A percentile compares a stretch with the other conserved stretches of the same genome.
Conservation (phyloP, 2,113 vertebrate species). For the Nesoenas mayeri region DNA sequence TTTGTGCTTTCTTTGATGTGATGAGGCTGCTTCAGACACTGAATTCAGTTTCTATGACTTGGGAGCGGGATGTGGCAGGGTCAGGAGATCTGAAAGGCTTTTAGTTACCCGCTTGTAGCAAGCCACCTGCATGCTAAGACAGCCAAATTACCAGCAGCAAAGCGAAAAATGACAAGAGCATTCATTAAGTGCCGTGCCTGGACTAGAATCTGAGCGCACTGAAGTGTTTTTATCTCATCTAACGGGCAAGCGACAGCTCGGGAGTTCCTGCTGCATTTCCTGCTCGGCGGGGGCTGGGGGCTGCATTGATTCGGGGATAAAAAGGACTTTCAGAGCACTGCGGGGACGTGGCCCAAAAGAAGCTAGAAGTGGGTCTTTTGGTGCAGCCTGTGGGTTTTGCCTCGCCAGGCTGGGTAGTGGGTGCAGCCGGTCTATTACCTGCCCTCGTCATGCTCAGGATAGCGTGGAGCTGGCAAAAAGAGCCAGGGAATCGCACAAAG, state of each 20-base stretch:
- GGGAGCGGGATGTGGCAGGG: conserved; percentile 36
- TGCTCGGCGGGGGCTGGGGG: conserved; percentile 24
- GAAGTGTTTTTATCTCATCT: conserved; percentile 63
- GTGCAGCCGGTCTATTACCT: not conserved
- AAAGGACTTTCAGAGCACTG: conserved; percentile 55
- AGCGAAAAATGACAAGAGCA: conserved; percentile 67
- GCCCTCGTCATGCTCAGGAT: not conserved
- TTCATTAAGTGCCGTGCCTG: conserved; percentile 61
- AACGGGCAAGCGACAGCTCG: not conserved
- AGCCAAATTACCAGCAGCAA: conserved; percentile 66
- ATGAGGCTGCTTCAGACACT: not conserved
- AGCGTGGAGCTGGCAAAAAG: not conserved
- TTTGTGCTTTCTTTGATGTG: not conserved
- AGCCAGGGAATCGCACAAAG: not conserved
- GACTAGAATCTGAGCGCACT: conserved; percentile 36
- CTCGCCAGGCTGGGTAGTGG: not conserved
- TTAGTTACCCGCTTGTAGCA: conserved; percentile 47
- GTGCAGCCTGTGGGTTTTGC: not conserved
- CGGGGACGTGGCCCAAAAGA: not conserved
- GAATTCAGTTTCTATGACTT: conserved; percentile 18
- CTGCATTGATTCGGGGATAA: conserved; percentile 55
- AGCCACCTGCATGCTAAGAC: conserved; percentile 57
- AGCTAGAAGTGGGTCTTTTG: not conserved
- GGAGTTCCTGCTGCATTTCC: conserved; percentile 63
- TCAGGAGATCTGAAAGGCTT: conserved; percentile 59